These are phyloP conservation scores for Pungitius pungitius DNA, from an alignment of 2,113 vertebrate genomes.

Conservation along the genomic window DNA sequence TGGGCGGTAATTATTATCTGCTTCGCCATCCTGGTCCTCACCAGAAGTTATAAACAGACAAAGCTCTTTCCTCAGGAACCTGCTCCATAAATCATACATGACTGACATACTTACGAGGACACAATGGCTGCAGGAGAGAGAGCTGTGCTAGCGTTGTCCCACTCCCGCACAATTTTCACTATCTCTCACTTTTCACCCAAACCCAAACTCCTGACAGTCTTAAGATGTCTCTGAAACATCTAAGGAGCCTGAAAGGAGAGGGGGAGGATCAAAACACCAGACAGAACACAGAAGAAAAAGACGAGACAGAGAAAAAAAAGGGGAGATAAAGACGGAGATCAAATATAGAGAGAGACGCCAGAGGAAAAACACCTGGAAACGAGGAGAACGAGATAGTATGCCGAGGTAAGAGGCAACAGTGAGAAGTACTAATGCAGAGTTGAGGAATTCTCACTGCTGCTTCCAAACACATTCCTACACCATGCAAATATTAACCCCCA, in stretches of 20 bases:
- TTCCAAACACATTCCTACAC: constrained; percentile 79
- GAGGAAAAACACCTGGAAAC: constrained; percentile 23
- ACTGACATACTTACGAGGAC: constrained; percentile 44
- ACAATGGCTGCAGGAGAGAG: constrained; percentile 25
- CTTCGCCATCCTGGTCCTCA: not conserved
- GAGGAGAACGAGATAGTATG: constrained; percentile 57
- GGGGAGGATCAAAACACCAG: constrained; percentile 62
- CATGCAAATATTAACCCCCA: constrained; percentile 80
- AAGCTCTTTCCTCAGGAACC: constrained; percentile 48
- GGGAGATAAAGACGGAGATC: constrained; percentile 44
- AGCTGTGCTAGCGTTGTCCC: constrained; percentile 45
- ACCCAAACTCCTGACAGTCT: constrained; percentile 65
- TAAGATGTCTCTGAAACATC: constrained; percentile 64
- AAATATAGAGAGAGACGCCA: constrained; percentile 35
- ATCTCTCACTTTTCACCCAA: constrained; percentile 57
- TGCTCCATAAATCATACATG: constrained; percentile 66
- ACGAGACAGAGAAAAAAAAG: constrained; percentile 37
- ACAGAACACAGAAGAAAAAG: constrained; percentile 44
- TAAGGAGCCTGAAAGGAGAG: constrained; percentile 47
- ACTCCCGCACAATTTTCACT: constrained; percentile 43
- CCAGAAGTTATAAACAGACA: constrained; percentile 50
- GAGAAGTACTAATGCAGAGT: constrained; percentile 80
- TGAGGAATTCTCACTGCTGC: constrained; percentile 81
- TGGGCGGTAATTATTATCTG: too few species aligned
- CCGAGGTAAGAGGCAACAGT: constrained; percentile 69